These are phyloP conservation scores for Tipula vernalis DNA, from an alignment of 2,888 invertebrate species.

Conservation along the genomic window DNA sequence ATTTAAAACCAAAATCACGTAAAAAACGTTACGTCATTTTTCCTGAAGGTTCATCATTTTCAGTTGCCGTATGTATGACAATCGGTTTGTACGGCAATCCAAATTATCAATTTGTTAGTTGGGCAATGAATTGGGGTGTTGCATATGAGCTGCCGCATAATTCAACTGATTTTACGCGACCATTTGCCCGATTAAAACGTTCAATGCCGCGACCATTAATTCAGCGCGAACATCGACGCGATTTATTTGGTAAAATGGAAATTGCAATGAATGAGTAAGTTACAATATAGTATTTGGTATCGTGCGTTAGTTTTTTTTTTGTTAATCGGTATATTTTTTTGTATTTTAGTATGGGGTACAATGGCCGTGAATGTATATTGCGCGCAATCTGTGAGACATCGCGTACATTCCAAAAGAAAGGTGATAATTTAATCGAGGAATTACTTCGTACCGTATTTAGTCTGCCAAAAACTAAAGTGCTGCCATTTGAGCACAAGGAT, in stretches of 20 bases:
- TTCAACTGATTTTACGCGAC: conserved; percentile 26
- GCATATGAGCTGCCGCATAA: conserved; percentile 49
- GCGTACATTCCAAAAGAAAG: conserved; percentile 45
- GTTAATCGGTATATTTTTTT: neutral
- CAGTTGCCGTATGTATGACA: conserved; percentile 48
- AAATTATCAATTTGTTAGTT: conserved; percentile 44
- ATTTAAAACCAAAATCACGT: conserved; percentile 19
- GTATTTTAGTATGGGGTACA: conserved; percentile 54
- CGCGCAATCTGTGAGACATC: conserved; percentile 63
- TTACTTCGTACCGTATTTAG: conserved; percentile 60
- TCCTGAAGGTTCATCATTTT: conserved; percentile 43
- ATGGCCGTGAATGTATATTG: conserved; percentile 56
- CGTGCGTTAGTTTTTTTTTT: too few species aligned
- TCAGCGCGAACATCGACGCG: conserved; percentile 47
- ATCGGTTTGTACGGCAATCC: conserved; percentile 46
- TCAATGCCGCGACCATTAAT: conserved; percentile 32
- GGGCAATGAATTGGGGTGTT: conserved; percentile 57
- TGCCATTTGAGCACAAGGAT: conserved; percentile 48
- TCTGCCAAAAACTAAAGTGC: conserved; percentile 49
- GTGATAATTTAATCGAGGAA: conserved; percentile 53
- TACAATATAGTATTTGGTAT: neutral
- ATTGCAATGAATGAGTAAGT: conserved; percentile 56
- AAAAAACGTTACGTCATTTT: conserved; percentile 41
- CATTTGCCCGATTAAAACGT: conserved; percentile 23
- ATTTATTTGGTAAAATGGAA: conserved; percentile 56